These are phyloP conservation scores for Stenopsyche tienmushanensis DNA, from an alignment of 1,140 invertebrate genomes.

Conservation along the genomic window DNA sequence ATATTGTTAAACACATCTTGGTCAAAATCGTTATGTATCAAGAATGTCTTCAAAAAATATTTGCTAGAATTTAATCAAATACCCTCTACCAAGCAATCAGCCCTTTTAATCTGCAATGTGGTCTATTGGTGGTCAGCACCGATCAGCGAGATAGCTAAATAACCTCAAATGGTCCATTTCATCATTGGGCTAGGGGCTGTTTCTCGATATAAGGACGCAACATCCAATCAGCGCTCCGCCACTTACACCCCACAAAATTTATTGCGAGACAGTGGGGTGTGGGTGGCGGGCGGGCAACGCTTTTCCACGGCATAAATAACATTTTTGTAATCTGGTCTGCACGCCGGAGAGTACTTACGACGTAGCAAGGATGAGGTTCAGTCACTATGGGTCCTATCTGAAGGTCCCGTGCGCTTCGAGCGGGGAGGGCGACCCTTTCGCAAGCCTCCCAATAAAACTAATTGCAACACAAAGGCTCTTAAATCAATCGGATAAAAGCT, in stretches of 20 bases:
- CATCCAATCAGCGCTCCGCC: constrained; percentile 31
- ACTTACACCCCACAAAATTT: constrained; percentile 30
- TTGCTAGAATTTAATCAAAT: no score
- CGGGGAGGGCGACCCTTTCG: constrained; percentile 9
- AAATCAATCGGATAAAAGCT: constrained; percentile 2
- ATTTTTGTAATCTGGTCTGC: constrained; percentile 32
- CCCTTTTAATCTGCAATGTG: no score
- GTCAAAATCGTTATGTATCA: no score
- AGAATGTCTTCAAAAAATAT: no score
- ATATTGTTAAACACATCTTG: no score
- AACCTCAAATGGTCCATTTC: constrained; percentile 2
- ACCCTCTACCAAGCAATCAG: no score
- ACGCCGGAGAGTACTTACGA: neutral
- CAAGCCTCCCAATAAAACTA: constrained; percentile 2
- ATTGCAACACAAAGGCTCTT: neutral
- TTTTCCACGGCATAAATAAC: constrained; percentile 27
- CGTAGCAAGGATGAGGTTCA: neutral
- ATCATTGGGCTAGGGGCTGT: constrained; percentile 6
- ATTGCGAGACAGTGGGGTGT: constrained; percentile 21
- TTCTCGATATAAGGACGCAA: constrained; percentile 16
- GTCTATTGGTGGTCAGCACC: no score
- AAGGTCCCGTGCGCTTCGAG: neutral
- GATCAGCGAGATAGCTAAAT: neutral
- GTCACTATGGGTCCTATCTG: neutral
- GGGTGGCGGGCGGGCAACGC: constrained; percentile 15